Evolutionary conservation across 2,113 vertebrate genomes (phyloP), one percentile per base, ranked within the genome.

Genomic region (Merops nubicus): DNA sequence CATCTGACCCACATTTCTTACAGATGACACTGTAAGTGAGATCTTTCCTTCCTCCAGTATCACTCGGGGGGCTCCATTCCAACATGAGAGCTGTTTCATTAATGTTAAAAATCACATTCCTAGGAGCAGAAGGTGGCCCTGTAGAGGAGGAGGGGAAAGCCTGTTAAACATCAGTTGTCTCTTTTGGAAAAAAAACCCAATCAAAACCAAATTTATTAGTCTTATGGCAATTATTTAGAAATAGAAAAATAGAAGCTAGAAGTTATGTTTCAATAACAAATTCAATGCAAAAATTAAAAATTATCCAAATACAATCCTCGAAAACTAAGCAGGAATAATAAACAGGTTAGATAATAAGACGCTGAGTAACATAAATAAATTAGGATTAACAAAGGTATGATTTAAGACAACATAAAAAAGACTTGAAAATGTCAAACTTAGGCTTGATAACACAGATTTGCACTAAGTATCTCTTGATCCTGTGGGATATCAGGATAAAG

Each of bases 11-110:
- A 23, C 99, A 99, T 88, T 98, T 98, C 96, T 99, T 99, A 60
- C 99, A 99, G 93, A 98, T 97, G 6, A 99, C 98, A 16, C 99
- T 99, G 97, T 99, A 99, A 19, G 98, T 99, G 73, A 99, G 98
- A 45, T 99, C 99, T 84, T 99, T 98, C 63, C 99, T 98, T 5
- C 99, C 99, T 19, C 99, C 99, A 0, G 98, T 99, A 95, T 99
- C 99, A 33, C 98, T 99, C 6, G 99, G 99, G 45, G 99, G 99
- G 16, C 98, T 99, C 99, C 99, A 99, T 96, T 99, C 99, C 97
- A 99, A 96, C 98, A 99, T 97, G 65, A 99, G 98, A 21, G 98
- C 99, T 17, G 99, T 99, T 93, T 99, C 99, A 8, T 99, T 99
- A 94, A 99, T 98, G 97, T 98, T 99, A 90, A 99, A 99, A 82